Conservation (phyloP, 2,888 invertebrate genomes). For the Drosophila neonasuta region DNA sequence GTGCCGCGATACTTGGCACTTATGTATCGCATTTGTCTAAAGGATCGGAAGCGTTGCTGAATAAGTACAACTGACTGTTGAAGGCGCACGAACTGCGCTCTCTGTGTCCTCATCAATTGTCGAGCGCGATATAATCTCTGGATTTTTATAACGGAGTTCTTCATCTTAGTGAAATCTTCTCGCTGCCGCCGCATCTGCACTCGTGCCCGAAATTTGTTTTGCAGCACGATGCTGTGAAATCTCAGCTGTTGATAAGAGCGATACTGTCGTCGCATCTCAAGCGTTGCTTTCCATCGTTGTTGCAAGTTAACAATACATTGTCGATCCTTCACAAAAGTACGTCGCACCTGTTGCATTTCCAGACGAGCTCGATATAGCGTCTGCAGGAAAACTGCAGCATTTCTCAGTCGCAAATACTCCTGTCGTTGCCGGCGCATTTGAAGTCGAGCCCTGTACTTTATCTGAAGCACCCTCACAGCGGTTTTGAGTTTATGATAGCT, state of each 20-base stretch:
- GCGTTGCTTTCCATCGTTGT: conserved; percentile 79
- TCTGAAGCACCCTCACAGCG: conserved; percentile 17
- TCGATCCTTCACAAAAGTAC: conserved; percentile 56
- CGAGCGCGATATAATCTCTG: conserved; percentile 80
- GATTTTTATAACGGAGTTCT: conserved; percentile 62
- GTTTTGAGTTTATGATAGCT: conserved; percentile 18
- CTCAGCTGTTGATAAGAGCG: conserved; percentile 67
- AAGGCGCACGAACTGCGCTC: conserved; percentile 61
- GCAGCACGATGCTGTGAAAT: conserved; percentile 68
- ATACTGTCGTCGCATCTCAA: conserved; percentile 64
- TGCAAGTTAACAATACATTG: conserved; percentile 73
- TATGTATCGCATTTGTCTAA: conserved; percentile 73
- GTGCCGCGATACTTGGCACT: conserved; percentile 75
- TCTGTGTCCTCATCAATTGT: conserved; percentile 55
- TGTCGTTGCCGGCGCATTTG: conserved; percentile 50
- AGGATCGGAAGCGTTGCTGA: conserved; percentile 71
- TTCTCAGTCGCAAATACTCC: conserved; percentile 41
- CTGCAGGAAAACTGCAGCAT: conserved; percentile 58
- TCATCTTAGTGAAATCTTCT: conserved; percentile 53
- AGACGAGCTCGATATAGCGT: conserved; percentile 59
- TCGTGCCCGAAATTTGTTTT: conserved; percentile 73
- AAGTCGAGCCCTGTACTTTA: conserved; percentile 44
- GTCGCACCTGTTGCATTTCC: conserved; percentile 71
- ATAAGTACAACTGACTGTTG: conserved; percentile 76
- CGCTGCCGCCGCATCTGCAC: conserved; percentile 69